phyloP scores from a whole-genome alignment of 2,113 vertebrate species.

The Poeciliopsis prolifica region DNA sequence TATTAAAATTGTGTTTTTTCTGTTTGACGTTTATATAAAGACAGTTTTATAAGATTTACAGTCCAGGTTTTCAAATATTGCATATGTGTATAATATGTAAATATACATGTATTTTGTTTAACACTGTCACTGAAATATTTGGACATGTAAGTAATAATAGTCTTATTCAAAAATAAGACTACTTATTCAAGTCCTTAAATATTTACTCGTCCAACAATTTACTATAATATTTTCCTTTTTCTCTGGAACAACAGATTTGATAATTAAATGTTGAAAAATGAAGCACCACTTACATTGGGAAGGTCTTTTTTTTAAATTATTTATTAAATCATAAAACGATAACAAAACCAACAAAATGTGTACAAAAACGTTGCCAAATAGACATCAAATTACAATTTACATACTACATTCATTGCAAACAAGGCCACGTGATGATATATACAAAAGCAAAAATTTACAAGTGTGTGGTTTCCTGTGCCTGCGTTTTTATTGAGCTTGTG shows the following conservation, averaged over 20 bases:
- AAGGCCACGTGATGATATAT: conserved; percentile 69
- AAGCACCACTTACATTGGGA: neutral
- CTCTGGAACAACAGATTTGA: neutral
- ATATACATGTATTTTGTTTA: neutral
- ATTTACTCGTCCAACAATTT: neutral
- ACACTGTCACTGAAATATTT: neutral
- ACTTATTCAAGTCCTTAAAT: neutral
- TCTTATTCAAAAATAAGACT: neutral
- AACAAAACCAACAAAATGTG: neutral
- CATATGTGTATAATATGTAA: neutral
- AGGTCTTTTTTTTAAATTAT: neutral
- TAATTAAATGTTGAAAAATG: neutral
- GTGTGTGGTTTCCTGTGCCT: conserved; percentile 9
- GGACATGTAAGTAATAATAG: neutral
- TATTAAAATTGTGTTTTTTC: neutral
- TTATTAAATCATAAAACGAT: neutral
- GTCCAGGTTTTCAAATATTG: neutral
- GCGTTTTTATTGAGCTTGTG: conserved; percentile 28
- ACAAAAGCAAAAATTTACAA: conserved; percentile 61
- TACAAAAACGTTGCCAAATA: conserved; percentile 3
- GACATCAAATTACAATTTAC: conserved; percentile 57
- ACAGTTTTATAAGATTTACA: neutral
- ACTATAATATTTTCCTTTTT: neutral
- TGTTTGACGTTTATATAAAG: neutral
- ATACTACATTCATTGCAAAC: conserved; percentile 74